Evolutionary conservation across 2,888 invertebrate genomes (phyloP).

Genomic region (Empis livida): DNA sequence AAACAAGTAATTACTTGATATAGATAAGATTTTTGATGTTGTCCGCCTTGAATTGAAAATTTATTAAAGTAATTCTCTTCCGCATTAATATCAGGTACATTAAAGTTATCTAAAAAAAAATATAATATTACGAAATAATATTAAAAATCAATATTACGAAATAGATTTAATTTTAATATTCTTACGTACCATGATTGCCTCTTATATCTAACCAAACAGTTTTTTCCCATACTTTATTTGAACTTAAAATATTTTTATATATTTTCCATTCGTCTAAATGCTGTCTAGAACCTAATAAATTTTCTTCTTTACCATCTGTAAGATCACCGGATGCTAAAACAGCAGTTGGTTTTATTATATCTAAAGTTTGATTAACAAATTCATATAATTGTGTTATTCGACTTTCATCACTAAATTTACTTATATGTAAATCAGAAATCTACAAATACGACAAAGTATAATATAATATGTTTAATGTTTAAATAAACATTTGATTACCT

Average conservation of each 20-base stretch:
- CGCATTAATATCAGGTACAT: slow-evolving; percentile 55
- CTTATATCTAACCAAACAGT: slow-evolving; percentile 80
- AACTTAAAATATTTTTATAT: slow-evolving; percentile 56
- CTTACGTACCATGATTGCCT: slow-evolving; percentile 61
- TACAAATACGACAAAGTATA: slow-evolving; percentile 36
- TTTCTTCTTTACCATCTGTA: slow-evolving; percentile 72
- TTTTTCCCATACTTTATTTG: slow-evolving; percentile 50
- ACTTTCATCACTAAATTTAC: slow-evolving; percentile 62
- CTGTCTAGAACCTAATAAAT: slow-evolving; percentile 70
- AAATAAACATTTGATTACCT: slow-evolving; percentile 39
- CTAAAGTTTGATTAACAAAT: slow-evolving; percentile 64
- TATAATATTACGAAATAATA: too few species aligned
- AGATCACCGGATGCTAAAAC: slow-evolving; percentile 80
- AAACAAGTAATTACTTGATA: slow-evolving; percentile 41
- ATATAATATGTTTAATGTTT: neutral
- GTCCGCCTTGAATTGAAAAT: slow-evolving; percentile 65
- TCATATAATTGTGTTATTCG: slow-evolving; percentile 64
- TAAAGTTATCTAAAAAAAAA: slow-evolving; percentile 73
- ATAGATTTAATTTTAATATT: neutral
- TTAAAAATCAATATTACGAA: too few species aligned
- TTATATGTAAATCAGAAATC: slow-evolving; percentile 84
- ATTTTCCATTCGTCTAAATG: slow-evolving; percentile 69
- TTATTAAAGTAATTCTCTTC: slow-evolving; percentile 62
- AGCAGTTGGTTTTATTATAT: slow-evolving; percentile 56
- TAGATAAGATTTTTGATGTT: slow-evolving; percentile 59